A percentile compares a stretch with the other conserved stretches of the same genome.
phyloP scores from a whole-genome alignment of 2,113 vertebrate genomes.

The Lepisosteus oculatus region DNA sequence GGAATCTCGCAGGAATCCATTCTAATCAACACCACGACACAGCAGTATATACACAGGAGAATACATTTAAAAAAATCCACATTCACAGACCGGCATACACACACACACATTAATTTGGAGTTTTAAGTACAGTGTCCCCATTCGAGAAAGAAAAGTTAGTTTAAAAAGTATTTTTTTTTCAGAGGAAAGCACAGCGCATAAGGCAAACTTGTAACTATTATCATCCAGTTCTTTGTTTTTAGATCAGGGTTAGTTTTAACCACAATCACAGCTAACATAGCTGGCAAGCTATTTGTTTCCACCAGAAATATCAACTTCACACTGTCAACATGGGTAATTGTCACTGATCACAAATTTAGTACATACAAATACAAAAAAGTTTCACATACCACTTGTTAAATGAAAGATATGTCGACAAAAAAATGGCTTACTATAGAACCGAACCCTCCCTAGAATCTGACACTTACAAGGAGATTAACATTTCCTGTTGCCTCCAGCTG shows the following conservation, averaged over 20 bases:
- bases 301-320: too few relatives aligned
- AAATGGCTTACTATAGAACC: too few relatives aligned
- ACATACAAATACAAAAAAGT: too few relatives aligned
- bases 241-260: slow-evolving; percentile 2
- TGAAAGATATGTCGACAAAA: too few relatives aligned
- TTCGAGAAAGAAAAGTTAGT: slow-evolving; percentile 29
- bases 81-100: slow-evolving; percentile 25
- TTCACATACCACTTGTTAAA: too few relatives aligned
- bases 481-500: too few relatives aligned
- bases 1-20: slow-evolving; percentile 30
- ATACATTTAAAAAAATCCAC: slow-evolving; percentile 32
- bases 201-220: slow-evolving; percentile 52
- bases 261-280: too few relatives aligned
- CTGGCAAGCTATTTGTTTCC: too few relatives aligned
- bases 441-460: too few relatives aligned
- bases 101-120: slow-evolving; percentile 29
- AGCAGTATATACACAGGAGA: slow-evolving; percentile 29
- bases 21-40: slow-evolving; percentile 12
- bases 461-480: too few relatives aligned
- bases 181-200: slow-evolving; percentile 48
- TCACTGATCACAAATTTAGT: too few relatives aligned
- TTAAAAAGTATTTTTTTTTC: slow-evolving; percentile 47
- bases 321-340: too few relatives aligned
- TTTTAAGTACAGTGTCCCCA: slow-evolving; percentile 32
- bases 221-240: slow-evolving; percentile 53